Percentiles rank a stretch among this genome's conserved stretches.
Conservation (phyloP, 35 echinoderm and acorn worm species). For the Apostichopus californicus region DNA sequence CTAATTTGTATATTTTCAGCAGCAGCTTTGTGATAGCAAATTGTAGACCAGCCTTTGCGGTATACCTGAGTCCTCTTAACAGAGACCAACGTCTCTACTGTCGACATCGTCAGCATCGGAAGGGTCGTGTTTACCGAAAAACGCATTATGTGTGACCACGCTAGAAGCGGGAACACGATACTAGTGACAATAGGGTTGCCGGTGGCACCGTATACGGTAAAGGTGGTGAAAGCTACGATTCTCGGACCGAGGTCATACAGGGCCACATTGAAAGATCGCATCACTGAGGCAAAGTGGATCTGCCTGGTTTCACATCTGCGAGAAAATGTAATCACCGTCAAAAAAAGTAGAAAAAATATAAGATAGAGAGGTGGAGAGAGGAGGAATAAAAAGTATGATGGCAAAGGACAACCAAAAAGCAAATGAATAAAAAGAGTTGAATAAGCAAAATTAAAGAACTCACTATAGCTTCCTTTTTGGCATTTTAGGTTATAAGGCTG, state of each 20-base stretch:
- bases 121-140: background rate
- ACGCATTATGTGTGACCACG: background rate
- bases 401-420: no score
- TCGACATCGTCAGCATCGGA: conserved; percentile 6
- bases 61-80: background rate
- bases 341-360: no score
- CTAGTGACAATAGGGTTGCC: background rate
- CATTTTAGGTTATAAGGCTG: no score
- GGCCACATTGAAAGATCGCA: conserved; percentile 13
- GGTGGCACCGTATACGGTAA: background rate
- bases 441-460: no score
- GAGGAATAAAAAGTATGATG: no score
- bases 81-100: background rate
- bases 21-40: no score
- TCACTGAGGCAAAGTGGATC: background rate
- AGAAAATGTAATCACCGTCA: background rate
- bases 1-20: no score
- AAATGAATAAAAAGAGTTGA: no score
- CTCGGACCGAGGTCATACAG: conserved; percentile 22
- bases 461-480: no score
- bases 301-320: conserved; percentile 13
- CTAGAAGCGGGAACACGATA: background rate
- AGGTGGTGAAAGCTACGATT: background rate
- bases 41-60: background rate
- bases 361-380: no score